Base-by-base conservation (phyloP, 2,113 vertebrate species). In the Anoplopoma fimbria region DNA sequence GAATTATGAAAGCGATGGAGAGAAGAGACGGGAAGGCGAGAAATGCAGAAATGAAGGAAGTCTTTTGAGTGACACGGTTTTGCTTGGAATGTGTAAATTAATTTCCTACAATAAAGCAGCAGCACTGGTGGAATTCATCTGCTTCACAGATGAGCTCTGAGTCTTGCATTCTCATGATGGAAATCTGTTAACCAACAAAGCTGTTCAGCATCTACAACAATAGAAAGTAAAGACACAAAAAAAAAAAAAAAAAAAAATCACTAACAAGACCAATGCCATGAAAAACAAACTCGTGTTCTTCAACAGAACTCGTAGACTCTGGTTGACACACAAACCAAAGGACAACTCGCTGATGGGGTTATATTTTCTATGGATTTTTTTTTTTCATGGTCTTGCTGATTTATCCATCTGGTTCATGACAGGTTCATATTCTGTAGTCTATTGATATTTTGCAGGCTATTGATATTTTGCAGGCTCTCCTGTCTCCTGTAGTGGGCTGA, bases 311-410 rank as follows among this genome's bases (percentile, higher is more conserved):
- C 60, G 69, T 9, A 47, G 67, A 36, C 17, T 65, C 34, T 7
- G 31, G 19, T 1, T 47, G 63, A 83, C 51, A 27, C 71, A 57
- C 27, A 38, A 53, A 69, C 13, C 60, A 68, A 79, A 86, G 55
- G 79, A 53, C 82, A 49, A 73, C 55, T 60, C 9, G 34, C 84
- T 84, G 86, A 89, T 71, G 45, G n/a, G 70, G 36, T 67, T 62
- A 75, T 55, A 64, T 85, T 77, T 76, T 42, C 9, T 15, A 40
- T 76, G 13, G 60, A 62, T 79, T 82, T 79, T 21, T 81, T 17
- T 45, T 23, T 31, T 82, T 65, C 53, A 29, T 49, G 38, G 40
- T 69, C 42, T 47, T 69, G 7, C 47, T 58, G 63, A 72, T 82
- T 79, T 83, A 76, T 86, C 15, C 33, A 84, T 60, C 53, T 73